Evolutionary conservation across 2,113 vertebrate genomes (phyloP), one percentile per base, ranked within the genome.

Genomic region (Struthidea cinerea): DNA sequence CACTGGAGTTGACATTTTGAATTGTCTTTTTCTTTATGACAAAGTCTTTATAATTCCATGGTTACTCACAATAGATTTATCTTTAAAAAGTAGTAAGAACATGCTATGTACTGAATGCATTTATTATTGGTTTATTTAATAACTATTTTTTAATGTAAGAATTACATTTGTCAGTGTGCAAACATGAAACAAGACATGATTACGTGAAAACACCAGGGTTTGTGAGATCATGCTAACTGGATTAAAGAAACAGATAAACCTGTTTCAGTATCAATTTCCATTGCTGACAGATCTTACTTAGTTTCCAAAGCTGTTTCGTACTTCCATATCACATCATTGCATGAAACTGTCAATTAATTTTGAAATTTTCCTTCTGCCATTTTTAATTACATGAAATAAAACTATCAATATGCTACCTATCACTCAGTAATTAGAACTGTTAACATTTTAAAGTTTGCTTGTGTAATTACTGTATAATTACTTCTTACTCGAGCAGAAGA

Each of bases 351-450:
- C 80, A 91, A 86, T 85, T 92, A 89, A 81, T 60, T 75, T 59
- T 93, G 37, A 81, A 75, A 55, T 84, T 93, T 68, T 89, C 60
- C 64, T 81, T 94, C 90, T 90, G 60, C 44, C 2, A 3, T 71
- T 89, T 89, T 83, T 71, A 87, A 77, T 94, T 57, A 52, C 13
- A 55, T 86, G 15, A 94, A 95, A 92, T 73, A 92, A 92, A 93
- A 56, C 47, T 77, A 87, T 73, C 84, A 81, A 75, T 94, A 70
- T 73, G 59, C 30, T 86, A 68, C 35, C 60, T 77, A 80, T 86
- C 67, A 82, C 16, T 71, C 47, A 76, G 17, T 84, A 93, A 91
- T 87, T 77, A 83, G 56, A 93, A 89, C 18, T 19, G 53, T 46
- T 84, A 79, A 78, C 28, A 30, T 59, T 67, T 91, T 89, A 67